Conservation (phyloP, 2,888 invertebrate species). For the Dioctria rufipes region DNA sequence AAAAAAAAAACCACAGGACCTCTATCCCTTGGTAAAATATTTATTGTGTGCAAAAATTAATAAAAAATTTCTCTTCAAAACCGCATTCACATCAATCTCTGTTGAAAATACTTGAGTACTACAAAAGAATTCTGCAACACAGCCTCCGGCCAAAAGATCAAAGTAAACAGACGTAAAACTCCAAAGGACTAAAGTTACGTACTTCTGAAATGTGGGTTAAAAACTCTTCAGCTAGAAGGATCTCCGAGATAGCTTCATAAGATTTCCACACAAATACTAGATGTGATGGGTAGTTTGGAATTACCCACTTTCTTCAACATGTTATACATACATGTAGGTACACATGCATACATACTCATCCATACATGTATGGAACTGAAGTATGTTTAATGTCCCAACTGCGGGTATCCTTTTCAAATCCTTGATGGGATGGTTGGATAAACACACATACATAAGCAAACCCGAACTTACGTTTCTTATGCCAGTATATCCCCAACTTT, state of each 20-base stretch:
- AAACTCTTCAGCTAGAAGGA: background rate
- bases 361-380: too few species aligned
- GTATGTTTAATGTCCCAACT: too few species aligned
- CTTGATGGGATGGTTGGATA: too few species aligned
- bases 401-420: too few species aligned
- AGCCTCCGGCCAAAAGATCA: constrained; percentile 1
- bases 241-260: background rate
- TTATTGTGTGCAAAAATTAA: background rate
- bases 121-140: background rate
- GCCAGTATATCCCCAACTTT: too few species aligned
- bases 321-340: too few species aligned
- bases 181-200: background rate
- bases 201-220: background rate
- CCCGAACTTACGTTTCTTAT: too few species aligned
- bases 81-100: background rate
- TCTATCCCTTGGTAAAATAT: too few species aligned
- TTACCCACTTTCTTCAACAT: background rate
- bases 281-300: background rate
- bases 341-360: too few species aligned
- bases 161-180: background rate
- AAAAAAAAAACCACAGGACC: too few species aligned
- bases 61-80: background rate
- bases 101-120: background rate
- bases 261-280: background rate
- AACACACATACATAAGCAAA: too few species aligned